Evolutionary conservation across 2,888 invertebrate genomes (phyloP).

Genomic region (Epinotia nisella): DNA sequence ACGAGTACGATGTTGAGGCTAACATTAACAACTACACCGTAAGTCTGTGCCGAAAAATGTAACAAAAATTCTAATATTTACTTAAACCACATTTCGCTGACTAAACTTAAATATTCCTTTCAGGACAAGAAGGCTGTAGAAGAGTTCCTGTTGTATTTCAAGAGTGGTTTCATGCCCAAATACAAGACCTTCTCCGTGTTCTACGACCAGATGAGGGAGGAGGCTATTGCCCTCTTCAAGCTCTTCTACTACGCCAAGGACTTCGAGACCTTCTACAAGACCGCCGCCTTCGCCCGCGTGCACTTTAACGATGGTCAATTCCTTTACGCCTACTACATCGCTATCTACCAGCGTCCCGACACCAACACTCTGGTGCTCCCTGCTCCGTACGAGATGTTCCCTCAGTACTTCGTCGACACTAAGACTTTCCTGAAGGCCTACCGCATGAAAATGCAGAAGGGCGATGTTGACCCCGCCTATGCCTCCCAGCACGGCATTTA

Average conservation of each 20-base stretch:
- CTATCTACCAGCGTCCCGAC: slow-evolving; percentile 85
- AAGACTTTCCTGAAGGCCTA: slow-evolving; percentile 80
- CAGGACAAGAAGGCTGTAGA: slow-evolving; percentile 76
- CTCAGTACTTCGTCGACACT: slow-evolving; percentile 86
- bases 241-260: slow-evolving; percentile 85
- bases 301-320: slow-evolving; percentile 86
- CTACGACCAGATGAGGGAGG: slow-evolving; percentile 72
- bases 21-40: slow-evolving; percentile 72
- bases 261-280: slow-evolving; percentile 85
- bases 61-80: neutral
- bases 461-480: slow-evolving; percentile 59
- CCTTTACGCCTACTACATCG: slow-evolving; percentile 85
- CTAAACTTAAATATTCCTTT: slow-evolving; percentile 10
- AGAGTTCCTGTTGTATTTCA: slow-evolving; percentile 71
- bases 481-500: slow-evolving; percentile 71
- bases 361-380: slow-evolving; percentile 85
- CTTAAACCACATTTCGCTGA: neutral
- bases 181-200: slow-evolving; percentile 81
- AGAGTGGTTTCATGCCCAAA: slow-evolving; percentile 77
- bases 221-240: slow-evolving; percentile 82
- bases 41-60: slow-evolving; percentile 48
- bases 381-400: slow-evolving; percentile 88
- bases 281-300: slow-evolving; percentile 83
- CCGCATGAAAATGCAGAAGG: slow-evolving; percentile 72
- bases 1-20: slow-evolving; percentile 68